Conservation (phyloP, 1,140 invertebrate genomes). For the Camponotus vicinus region DNA sequence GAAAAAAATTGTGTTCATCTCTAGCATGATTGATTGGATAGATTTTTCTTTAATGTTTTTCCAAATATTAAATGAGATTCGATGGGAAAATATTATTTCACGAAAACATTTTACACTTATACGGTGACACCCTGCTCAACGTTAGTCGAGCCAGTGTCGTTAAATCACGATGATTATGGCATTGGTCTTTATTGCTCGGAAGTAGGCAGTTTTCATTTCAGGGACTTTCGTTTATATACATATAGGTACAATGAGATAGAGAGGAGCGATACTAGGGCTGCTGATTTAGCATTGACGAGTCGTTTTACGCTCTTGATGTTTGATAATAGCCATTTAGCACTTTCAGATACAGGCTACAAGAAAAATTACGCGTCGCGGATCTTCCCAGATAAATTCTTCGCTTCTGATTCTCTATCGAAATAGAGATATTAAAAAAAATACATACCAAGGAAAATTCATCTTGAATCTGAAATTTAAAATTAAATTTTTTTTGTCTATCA, state of each 20-base stretch:
- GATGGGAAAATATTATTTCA: conserved; percentile 15
- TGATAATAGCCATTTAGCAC: conserved; percentile 53
- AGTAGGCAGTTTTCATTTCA: conserved; percentile 77
- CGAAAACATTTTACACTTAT: background rate
- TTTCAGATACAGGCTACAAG: conserved; percentile 23
- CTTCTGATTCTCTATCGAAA: background rate
- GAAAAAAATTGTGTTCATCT: background rate
- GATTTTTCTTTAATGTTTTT: conserved; percentile 34
- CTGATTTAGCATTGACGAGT: conserved; percentile 26
- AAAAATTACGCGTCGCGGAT: conserved; percentile 1
- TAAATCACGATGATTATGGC: conserved; percentile 78
- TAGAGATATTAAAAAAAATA: background rate
- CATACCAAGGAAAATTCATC: background rate
- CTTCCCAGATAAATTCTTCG: background rate
- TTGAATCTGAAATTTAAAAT: background rate
- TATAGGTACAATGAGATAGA: conserved; percentile 51
- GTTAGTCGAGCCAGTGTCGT: conserved; percentile 67
- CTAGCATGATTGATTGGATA: background rate
- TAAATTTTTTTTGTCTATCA: background rate
- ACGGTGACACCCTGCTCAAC: conserved; percentile 25
- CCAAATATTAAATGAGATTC: conserved; percentile 8
- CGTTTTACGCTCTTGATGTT: conserved; percentile 46
- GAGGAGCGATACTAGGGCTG: conserved; percentile 60
- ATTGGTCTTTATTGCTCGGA: conserved; percentile 77
- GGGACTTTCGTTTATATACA: conserved; percentile 73